phyloP scores from a whole-genome alignment of 1,140 invertebrate species.

The Ceratina japonica region DNA sequence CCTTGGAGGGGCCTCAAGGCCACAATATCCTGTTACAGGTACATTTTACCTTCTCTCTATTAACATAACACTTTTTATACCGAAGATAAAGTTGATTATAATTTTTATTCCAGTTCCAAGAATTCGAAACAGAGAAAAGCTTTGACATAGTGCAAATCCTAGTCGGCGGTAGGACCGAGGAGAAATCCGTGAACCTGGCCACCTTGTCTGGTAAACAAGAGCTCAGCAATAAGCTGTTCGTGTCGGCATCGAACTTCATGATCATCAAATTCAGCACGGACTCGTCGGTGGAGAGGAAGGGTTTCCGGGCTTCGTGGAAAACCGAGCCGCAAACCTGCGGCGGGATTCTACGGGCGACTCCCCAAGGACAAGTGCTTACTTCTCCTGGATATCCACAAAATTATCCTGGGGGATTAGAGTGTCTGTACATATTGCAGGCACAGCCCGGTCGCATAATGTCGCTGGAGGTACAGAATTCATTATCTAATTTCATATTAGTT shows the following conservation, averaged over 20 bases:
- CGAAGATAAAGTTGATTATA: not conserved
- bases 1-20: constrained; percentile 96
- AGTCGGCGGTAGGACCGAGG: constrained; percentile 96
- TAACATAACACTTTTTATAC: too few relatives aligned
- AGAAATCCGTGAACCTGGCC: constrained; percentile 93
- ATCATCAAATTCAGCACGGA: constrained; percentile 98
- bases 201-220: constrained; percentile 95
- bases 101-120: constrained; percentile 87
- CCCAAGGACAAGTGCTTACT: constrained; percentile 89
- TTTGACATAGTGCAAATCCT: constrained; percentile 97
- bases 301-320: constrained; percentile 96
- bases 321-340: constrained; percentile 95
- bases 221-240: constrained; percentile 89
- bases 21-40: constrained; percentile 94
- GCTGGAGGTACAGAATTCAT: constrained; percentile 81
- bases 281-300: constrained; percentile 94
- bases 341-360: constrained; percentile 89
- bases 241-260: constrained; percentile 98
- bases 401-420: constrained; percentile 96
- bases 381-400: constrained; percentile 95
- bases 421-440: constrained; percentile 94
- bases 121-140: constrained; percentile 97
- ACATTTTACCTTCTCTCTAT: constrained; percentile 16
- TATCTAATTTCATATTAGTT: too few relatives aligned
- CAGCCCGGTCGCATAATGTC: constrained; percentile 93